Evolutionary conservation across 2,113 vertebrate species (phyloP), one percentile per base, ranked within the genome.

Genomic region (Tachuris rubrigastra): DNA sequence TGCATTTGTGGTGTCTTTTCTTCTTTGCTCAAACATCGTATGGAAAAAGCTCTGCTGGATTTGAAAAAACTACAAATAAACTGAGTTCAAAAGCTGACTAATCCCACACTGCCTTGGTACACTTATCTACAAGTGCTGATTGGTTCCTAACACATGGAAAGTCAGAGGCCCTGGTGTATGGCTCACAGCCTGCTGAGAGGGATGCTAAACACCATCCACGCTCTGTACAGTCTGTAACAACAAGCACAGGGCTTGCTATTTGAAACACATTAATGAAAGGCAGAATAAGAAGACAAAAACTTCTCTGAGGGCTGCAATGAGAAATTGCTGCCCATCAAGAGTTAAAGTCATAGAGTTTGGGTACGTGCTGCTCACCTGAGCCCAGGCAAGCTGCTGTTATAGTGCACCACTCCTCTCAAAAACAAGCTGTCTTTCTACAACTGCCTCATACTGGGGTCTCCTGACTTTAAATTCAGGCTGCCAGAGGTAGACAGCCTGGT

Each of bases 331-430:
- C 33, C 77, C 50, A 49, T 66, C 31, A 75, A 28, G 41, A 80
- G 20, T 11, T 49, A 66, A 58, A 42, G 21, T 44, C 2, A 1
- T 1, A 67, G 82, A 0, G 0, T 52, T 56, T 9, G 1, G 14
- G 35, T 60, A 52, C 0, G 0, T n/a, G 31, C 47, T 18, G 10
- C 46, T 25, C 0, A 1, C 28, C 28, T 73, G 85, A 55, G 75
- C 66, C 85, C 69, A 49, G 3, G 3, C 5, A 23, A 24, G 44
- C 30, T 63, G 77, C 65, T 8, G 1, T 59, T 71, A 14, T 0
- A 0, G 18, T 22, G 50, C 3, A 8, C 25, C 13, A 7, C n/a
- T 93, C 49, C 46, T 66, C 80, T 77, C 13, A 16, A 66, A 87
- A 73, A 5, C 24, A n/a, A 47, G 14, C 41, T 46, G 12, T 30